Evolutionary conservation across 2,113 vertebrate species (phyloP).

Genomic region (Sylvietta virens): DNA sequence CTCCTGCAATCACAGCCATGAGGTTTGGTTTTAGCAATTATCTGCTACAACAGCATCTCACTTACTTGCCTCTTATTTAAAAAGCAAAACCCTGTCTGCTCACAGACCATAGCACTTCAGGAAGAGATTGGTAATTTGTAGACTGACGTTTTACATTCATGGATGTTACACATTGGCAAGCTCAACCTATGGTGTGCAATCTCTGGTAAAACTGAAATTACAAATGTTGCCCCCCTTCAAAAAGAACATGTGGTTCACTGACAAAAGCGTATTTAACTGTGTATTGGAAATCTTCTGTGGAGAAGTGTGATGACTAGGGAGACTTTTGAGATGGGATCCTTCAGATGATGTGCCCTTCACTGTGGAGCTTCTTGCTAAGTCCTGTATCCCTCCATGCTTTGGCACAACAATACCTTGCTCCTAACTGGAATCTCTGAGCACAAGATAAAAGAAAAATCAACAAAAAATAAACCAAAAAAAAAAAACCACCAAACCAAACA

Average conservation of each 20-base stretch:
- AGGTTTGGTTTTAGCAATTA: conserved; percentile 40
- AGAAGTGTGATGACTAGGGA: background rate
- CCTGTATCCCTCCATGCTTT: background rate
- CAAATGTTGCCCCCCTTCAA: background rate
- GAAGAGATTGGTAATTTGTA: conserved; percentile 5
- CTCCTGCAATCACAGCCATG: background rate
- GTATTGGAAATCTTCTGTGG: background rate
- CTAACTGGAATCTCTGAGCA: background rate
- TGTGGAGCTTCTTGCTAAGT: background rate
- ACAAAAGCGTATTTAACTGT: background rate
- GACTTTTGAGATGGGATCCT: background rate
- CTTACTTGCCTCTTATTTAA: conserved; percentile 21
- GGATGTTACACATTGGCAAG: background rate
- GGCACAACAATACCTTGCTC: background rate
- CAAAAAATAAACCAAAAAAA: background rate
- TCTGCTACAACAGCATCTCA: conserved; percentile 4
- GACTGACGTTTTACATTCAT: background rate
- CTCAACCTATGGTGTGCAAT: background rate
- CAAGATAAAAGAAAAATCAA: background rate
- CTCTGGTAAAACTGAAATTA: background rate
- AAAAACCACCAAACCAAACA: background rate
- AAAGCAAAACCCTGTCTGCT: conserved; percentile 23
- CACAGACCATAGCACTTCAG: background rate
- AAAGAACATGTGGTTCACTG: background rate
- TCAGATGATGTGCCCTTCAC: background rate